Percentiles rank a stretch among this genome's conserved stretches.
phyloP scores from a whole-genome alignment of 2,797 vertebrate species.

The Leptodactylus fallax region DNA sequence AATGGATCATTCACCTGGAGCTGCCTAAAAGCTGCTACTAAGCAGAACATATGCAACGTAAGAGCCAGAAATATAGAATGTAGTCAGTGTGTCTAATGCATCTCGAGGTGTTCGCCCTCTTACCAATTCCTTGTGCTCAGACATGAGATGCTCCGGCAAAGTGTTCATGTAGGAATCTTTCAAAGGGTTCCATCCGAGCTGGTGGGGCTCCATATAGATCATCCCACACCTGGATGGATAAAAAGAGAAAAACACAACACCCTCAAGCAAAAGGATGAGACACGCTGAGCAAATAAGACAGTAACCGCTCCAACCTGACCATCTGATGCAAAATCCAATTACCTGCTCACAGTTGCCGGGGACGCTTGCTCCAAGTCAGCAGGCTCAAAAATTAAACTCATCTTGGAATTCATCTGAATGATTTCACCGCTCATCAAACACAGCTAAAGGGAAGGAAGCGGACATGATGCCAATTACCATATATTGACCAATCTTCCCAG shows the following conservation, averaged over 20 bases:
- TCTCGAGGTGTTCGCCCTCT: slow-evolving; percentile 52
- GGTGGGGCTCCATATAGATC: slow-evolving; percentile 95
- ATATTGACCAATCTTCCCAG: background rate
- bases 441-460: slow-evolving; percentile 75
- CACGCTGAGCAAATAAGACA: background rate
- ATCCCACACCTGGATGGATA: slow-evolving; percentile 86
- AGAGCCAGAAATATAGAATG: background rate
- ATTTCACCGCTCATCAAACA: slow-evolving; percentile 98
- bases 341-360: slow-evolving; percentile 96
- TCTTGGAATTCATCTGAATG: slow-evolving; percentile 94
- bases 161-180: slow-evolving; percentile 91
- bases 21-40: too few species aligned
- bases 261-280: slow-evolving; percentile 18
- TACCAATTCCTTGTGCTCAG: slow-evolving; percentile 85
- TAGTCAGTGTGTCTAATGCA: background rate
- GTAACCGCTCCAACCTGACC: background rate
- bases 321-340: slow-evolving; percentile 42
- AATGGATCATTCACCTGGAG: too few species aligned
- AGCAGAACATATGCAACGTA: background rate
- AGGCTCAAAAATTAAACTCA: slow-evolving; percentile 94
- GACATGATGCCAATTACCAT: background rate
- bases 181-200: slow-evolving; percentile 89
- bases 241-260: slow-evolving; percentile 52
- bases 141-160: slow-evolving; percentile 78
- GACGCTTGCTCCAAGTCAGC: slow-evolving; percentile 93